Evolutionary conservation across 2,797 vertebrate species (phyloP), one percentile per base, ranked within the genome.

Genomic region (Lemur catta): DNA sequence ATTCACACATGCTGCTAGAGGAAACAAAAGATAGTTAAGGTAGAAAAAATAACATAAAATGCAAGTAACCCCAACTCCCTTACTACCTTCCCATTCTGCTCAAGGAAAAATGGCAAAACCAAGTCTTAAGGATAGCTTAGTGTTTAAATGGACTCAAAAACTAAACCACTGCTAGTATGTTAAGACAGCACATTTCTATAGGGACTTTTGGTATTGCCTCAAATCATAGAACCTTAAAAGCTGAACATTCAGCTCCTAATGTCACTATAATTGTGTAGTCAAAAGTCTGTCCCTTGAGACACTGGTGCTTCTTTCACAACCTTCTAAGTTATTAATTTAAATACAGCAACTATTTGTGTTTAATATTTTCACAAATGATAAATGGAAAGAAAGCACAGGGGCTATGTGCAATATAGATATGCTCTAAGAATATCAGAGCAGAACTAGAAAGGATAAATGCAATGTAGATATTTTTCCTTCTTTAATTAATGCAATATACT

Each of bases 401-500:
- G 15, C n/a, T 91, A 43, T 92, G 67, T 84, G 43, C 6, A 92
- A 76, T 14, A 84, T 2, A 85, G 26, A n/a, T 35, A 90, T 41
- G 28, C 24, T 81, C 26, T 82, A 52, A 86, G n/a, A 81, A 57
- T 61, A 75, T 59, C 41, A 69, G 20, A 69, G 65, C 28, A 90
- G 74, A 93, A 87, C 33, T 50, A 75, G 28, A 95, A 80, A 93
- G 33, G 30, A 28, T 46, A 63, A 91, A 88, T 33, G 24, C 17
- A 96, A 69, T 20, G 59, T 1, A 84, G 38, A n/a, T 74, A 65
- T 28, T 71, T 65, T 93, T 75, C 43, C 28, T 81, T 81, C 38
- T 72, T 81, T 33, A 92, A 15, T 75, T 63, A 96, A 85, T 26
- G 89, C 17, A 93, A 79, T 67, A 81, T 22, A 65, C 11, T 94